These are phyloP conservation scores for Hedychridium roseum DNA, from an alignment of 2,888 invertebrate species.

Conservation along the genomic window DNA sequence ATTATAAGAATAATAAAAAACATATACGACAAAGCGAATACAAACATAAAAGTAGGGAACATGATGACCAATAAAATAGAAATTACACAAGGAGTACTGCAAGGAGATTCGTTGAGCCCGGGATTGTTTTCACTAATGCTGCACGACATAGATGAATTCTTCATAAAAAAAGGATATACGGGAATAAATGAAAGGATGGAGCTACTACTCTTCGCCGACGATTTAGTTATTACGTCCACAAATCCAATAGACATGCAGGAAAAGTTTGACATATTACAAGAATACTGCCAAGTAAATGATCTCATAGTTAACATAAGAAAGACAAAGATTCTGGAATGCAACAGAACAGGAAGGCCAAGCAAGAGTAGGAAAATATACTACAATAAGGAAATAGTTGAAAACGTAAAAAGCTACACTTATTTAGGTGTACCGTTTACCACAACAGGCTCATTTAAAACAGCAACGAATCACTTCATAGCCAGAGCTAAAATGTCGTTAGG, in stretches of 20 bases:
- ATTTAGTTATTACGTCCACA: conserved; percentile 10
- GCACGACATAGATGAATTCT: conserved; percentile 11
- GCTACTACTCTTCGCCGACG: conserved; percentile 19
- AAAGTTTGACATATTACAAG: conserved; percentile 8
- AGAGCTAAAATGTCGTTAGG: conserved; percentile 4
- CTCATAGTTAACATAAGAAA: not conserved
- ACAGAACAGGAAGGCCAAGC: conserved; percentile 10
- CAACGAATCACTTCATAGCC: not conserved
- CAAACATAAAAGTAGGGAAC: conserved; percentile 11
- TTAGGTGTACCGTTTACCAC: conserved; percentile 1
- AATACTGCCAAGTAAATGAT: conserved; percentile 8
- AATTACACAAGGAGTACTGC: conserved; percentile 25
- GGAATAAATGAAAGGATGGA: conserved; percentile 7
- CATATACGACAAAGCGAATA: conserved; percentile 17
- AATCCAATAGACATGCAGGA: conserved; percentile 9
- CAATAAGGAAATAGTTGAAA: not conserved
- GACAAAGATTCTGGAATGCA: conserved; percentile 8
- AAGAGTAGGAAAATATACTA: conserved; percentile 11
- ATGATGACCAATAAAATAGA: conserved; percentile 22
- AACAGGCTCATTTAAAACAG: conserved; percentile 1
- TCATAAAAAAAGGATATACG: conserved; percentile 4
- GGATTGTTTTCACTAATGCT: conserved; percentile 16
- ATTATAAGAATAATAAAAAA: conserved; percentile 19
- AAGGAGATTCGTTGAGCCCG: conserved; percentile 21
- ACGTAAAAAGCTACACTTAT: conserved; percentile 4